Percentiles rank a stretch among this genome's conserved stretches.
Evolutionary conservation across 2,888 invertebrate species (phyloP).

Genomic region (Campoplex capitator): DNA sequence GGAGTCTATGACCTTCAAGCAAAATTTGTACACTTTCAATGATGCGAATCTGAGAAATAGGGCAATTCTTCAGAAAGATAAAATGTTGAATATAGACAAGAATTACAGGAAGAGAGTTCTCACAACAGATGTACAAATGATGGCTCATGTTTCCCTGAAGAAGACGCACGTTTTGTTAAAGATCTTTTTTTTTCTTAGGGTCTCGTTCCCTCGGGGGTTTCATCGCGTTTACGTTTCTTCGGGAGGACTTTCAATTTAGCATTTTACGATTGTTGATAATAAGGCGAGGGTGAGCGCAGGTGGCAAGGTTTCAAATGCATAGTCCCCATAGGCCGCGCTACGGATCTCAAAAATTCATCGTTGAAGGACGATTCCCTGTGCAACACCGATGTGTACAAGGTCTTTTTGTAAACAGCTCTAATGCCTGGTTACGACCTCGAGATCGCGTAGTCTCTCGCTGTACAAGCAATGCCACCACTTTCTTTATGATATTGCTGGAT

Average conservation of each 20-base stretch:
- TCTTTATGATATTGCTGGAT: slow-evolving; percentile 85
- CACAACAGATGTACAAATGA: slow-evolving; percentile 42
- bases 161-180: slow-evolving; percentile 12
- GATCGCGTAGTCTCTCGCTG: slow-evolving; percentile 66
- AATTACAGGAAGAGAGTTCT: slow-evolving; percentile 16
- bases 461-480: slow-evolving; percentile 72
- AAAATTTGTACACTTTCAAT: not conserved
- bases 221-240: slow-evolving; percentile 71
- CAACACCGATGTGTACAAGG: slow-evolving; percentile 73
- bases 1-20: not conserved
- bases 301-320: slow-evolving; percentile 75
- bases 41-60: slow-evolving; percentile 19
- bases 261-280: slow-evolving; percentile 85
- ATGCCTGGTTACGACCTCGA: slow-evolving; percentile 83
- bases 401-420: slow-evolving; percentile 84
- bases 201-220: slow-evolving; percentile 64
- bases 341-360: slow-evolving; percentile 67
- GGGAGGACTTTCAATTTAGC: slow-evolving; percentile 83
- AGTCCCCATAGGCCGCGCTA: slow-evolving; percentile 53
- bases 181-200: slow-evolving; percentile 18
- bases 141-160: slow-evolving; percentile 22
- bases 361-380: slow-evolving; percentile 73
- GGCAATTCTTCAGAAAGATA: not conserved
- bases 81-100: slow-evolving; percentile 36
- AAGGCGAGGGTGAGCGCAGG: slow-evolving; percentile 82